Conservation (phyloP, 2,797 vertebrate species). For the Steatocranus sp. region DNA sequence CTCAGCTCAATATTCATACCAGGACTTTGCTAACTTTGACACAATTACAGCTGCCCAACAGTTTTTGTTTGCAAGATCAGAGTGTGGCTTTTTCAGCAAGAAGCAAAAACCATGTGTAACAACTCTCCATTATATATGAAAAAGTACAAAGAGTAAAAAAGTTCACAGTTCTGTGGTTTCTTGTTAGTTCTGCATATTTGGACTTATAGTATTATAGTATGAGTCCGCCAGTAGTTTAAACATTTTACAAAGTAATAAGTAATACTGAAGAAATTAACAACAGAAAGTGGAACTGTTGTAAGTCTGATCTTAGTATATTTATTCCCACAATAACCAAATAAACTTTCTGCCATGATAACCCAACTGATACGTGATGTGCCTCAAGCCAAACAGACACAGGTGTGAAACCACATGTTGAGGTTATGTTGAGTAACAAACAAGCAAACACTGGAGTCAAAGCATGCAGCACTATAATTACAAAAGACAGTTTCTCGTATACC, state of each 20-base stretch:
- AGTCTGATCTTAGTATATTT: neutral
- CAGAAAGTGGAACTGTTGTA: neutral
- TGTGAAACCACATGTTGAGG: neutral
- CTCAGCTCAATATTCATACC: neutral
- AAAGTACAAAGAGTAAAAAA: neutral
- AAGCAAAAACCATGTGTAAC: neutral
- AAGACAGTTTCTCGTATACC: neutral
- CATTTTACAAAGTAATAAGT: neutral
- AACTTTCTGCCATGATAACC: neutral
- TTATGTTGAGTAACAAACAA: neutral
- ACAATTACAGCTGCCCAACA: neutral
- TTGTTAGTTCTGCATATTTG: neutral
- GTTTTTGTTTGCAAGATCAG: neutral
- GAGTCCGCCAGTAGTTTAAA: accelerated
- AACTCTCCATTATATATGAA: neutral
- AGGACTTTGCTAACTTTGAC: neutral
- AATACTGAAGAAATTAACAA: neutral
- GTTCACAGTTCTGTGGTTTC: neutral
- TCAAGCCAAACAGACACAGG: neutral
- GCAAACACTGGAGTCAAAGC: neutral
- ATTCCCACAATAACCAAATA: neutral
- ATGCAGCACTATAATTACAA: accelerated
- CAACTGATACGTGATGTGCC: neutral
- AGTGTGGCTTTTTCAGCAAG: neutral
- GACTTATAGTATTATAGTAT: neutral